Evolutionary conservation across 2,797 vertebrate species (phyloP).

Genomic region (Eulemur mongoz): DNA sequence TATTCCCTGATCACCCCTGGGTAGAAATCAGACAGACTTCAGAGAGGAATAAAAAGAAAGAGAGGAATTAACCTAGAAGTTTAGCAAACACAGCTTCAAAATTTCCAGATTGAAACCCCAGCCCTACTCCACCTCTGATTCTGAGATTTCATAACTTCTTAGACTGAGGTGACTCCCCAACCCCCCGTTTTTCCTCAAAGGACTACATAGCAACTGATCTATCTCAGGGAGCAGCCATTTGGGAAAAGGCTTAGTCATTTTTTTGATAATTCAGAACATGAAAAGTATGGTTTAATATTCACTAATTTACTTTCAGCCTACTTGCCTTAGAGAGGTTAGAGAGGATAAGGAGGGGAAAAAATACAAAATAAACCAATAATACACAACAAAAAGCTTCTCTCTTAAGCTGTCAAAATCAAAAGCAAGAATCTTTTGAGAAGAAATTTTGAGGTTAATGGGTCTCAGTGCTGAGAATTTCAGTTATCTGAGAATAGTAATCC

Average conservation of each 20-base stretch:
- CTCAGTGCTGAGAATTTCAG: neutral
- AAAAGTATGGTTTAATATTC: neutral
- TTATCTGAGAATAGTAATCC: neutral
- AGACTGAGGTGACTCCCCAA: neutral
- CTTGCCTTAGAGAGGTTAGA: neutral
- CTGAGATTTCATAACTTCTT: neutral
- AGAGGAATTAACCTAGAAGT: neutral
- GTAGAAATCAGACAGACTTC: neutral
- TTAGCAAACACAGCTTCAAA: neutral
- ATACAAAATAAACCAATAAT: neutral
- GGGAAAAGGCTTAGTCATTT: neutral
- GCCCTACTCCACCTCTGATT: neutral
- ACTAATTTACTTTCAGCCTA: neutral
- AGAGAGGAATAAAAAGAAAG: neutral
- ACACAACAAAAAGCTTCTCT: neutral
- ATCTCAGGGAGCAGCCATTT: neutral
- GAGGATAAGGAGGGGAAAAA: neutral
- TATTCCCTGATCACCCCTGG: neutral
- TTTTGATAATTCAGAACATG: conserved; percentile 19
- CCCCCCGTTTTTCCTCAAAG: neutral
- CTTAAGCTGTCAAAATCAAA: neutral
- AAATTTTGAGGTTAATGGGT: neutral
- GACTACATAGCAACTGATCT: neutral
- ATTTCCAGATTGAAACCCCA: neutral
- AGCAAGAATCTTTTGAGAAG: neutral